phyloP scores from a whole-genome alignment of 2,797 vertebrate genomes.

The Cephalopachus bancanus region DNA sequence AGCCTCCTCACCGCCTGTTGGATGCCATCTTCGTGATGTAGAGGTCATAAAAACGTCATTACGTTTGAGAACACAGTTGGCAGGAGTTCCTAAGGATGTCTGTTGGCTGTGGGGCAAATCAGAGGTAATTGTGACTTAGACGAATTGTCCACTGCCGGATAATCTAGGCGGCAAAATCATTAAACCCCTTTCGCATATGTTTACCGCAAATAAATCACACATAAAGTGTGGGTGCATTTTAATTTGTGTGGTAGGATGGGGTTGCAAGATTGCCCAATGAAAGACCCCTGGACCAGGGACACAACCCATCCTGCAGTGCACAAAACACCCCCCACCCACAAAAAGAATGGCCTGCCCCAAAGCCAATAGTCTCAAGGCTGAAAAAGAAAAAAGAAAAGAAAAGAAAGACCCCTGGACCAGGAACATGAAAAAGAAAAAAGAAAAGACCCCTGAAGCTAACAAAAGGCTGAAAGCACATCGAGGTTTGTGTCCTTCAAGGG shows the following conservation, averaged over 20 bases:
- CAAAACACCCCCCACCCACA: background rate
- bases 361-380: no score
- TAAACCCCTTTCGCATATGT: conserved; percentile 77
- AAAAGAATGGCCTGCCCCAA: no score
- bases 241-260: conserved; percentile 48
- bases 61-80: background rate
- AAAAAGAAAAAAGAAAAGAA: no score
- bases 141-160: conserved; percentile 66
- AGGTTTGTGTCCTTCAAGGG: rapidly evolving
- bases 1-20: background rate
- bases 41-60: conserved; percentile 61
- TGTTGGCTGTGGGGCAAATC: conserved; percentile 35
- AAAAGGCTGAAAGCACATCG: rapidly evolving
- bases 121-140: conserved; percentile 70
- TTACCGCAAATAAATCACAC: conserved; percentile 75
- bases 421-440: no score
- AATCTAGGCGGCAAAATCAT: conserved; percentile 79
- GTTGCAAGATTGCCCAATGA: background rate
- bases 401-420: no score
- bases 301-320: no score
- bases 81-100: conserved; percentile 11
- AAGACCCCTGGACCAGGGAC: background rate
- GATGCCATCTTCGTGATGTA: background rate
- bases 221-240: conserved; percentile 72
- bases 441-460: background rate